Percentiles rank a stretch among this genome's conserved stretches.
phyloP scores from a whole-genome alignment of 1,140 invertebrate genomes.

The Anastrepha obliqua region DNA sequence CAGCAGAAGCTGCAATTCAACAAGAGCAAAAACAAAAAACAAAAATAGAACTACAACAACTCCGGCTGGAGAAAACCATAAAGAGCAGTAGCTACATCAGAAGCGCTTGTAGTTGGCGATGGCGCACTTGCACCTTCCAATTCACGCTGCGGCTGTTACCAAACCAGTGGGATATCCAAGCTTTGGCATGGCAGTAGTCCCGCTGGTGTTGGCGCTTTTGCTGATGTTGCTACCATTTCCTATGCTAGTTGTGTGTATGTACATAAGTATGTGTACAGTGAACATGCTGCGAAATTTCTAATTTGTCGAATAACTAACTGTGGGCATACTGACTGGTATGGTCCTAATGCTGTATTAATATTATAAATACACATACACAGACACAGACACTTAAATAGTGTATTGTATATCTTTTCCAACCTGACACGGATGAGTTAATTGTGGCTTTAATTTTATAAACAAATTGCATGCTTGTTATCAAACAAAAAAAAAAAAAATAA shows the following conservation, averaged over 20 bases:
- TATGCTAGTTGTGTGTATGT: background rate
- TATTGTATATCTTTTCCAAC: no score
- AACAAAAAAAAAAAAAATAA: no score
- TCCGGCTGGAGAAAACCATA: background rate
- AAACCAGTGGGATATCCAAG: constrained; percentile 18
- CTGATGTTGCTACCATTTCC: background rate
- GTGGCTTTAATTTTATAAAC: no score
- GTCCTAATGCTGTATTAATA: background rate
- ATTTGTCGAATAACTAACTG: constrained; percentile 6
- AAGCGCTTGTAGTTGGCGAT: background rate
- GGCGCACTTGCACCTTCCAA: background rate
- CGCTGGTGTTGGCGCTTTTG: background rate
- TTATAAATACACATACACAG: no score
- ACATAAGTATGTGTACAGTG: background rate
- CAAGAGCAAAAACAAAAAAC: background rate
- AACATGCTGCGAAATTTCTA: constrained; percentile 27
- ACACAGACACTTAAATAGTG: no score
- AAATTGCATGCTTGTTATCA: no score
- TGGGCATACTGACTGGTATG: background rate
- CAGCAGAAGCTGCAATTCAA: background rate
- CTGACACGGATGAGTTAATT: no score
- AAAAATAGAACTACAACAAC: background rate
- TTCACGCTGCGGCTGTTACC: background rate
- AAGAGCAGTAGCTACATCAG: background rate
- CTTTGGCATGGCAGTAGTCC: background rate